A percentile compares a stretch with the other conserved stretches of the same genome.
Evolutionary conservation across 2,113 vertebrate genomes (phyloP).

Genomic region (Chamaea fasciata): DNA sequence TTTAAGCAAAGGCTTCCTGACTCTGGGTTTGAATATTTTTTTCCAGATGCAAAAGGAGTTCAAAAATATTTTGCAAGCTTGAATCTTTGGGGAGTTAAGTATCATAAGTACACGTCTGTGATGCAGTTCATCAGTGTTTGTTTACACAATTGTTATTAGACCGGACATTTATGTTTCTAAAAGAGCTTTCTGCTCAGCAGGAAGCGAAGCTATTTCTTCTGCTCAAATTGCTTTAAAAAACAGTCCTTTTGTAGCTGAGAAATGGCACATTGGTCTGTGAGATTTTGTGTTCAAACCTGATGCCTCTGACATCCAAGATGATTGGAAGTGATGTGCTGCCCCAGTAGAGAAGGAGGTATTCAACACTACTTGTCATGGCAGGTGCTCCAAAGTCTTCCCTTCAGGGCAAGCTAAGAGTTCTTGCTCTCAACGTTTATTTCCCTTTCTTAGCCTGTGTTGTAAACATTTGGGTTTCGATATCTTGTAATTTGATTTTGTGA

Average conservation of each 20-base stretch:
- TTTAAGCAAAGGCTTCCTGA: not conserved
- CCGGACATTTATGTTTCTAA: not conserved
- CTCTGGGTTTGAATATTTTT: not conserved
- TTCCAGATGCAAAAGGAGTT: not conserved
- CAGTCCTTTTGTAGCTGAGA: not conserved
- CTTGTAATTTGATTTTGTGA: not conserved
- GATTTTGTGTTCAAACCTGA: not conserved
- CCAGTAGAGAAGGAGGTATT: not conserved
- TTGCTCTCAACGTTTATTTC: not conserved
- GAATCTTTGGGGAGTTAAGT: not conserved
- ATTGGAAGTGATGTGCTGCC: not conserved
- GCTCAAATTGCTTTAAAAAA: not conserved
- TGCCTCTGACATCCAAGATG: not conserved
- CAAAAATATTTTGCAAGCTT: not conserved
- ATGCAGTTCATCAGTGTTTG: not conserved
- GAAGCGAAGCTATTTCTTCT: not conserved
- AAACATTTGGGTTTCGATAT: not conserved
- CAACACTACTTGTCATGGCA: not conserved
- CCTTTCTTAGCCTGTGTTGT: not conserved
- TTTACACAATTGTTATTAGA: not conserved
- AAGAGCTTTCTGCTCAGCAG: not conserved
- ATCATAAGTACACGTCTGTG: not conserved
- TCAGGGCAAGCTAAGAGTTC: not conserved
- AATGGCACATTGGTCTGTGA: not conserved
- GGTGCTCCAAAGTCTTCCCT: not conserved